These are phyloP conservation scores for Orthochromis malagaraziensis DNA, from an alignment of 2,113 vertebrate species.

Conservation along the genomic window DNA sequence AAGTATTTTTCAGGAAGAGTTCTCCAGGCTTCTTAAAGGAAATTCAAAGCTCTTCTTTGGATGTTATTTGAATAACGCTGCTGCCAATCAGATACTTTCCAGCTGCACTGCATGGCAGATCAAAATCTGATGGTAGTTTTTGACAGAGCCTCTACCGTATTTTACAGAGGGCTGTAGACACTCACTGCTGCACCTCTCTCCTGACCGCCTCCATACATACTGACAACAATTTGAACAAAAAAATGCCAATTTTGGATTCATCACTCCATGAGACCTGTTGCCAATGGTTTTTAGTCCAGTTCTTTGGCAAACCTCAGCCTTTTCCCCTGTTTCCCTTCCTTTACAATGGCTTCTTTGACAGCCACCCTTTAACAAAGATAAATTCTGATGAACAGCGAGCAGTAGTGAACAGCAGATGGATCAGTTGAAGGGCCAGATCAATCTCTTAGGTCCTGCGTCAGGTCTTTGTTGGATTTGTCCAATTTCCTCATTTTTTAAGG, in stretches of 20 bases:
- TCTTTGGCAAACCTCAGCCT: not conserved
- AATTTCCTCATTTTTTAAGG: not conserved
- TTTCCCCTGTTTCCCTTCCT: fast-evolving
- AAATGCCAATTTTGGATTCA: not conserved
- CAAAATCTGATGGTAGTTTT: not conserved
- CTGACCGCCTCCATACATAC: not conserved
- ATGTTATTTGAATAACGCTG: not conserved
- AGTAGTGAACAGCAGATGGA: not conserved
- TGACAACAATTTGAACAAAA: not conserved
- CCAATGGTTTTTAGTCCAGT: not conserved
- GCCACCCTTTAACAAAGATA: not conserved
- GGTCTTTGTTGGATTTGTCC: not conserved
- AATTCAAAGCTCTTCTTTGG: not conserved
- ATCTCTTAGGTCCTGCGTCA: not conserved
- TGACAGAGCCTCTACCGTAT: not conserved
- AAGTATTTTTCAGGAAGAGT: not conserved
- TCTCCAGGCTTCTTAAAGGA: not conserved
- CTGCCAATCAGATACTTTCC: not conserved
- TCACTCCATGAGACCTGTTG: not conserved
- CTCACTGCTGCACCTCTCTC: not conserved
- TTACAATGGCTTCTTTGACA: not conserved
- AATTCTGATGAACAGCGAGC: not conserved
- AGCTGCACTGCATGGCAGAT: not conserved
- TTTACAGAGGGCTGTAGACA: not conserved
- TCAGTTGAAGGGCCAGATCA: not conserved